Base-by-base conservation (phyloP, 2,888 invertebrate species). In the Monoplex corrugatus region DNA sequence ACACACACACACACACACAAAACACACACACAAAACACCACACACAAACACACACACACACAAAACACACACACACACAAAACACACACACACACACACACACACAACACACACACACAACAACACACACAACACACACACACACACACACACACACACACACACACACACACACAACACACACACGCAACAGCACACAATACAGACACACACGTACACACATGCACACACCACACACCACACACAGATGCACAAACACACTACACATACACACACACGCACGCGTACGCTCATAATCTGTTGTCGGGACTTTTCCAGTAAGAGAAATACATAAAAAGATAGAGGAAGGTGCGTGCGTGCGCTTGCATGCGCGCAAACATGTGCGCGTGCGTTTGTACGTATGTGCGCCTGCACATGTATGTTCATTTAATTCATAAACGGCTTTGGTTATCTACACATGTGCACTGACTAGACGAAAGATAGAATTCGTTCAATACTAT, bases 111-210 rank as follows among this genome's bases (percentile, higher is more conserved):
- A 75, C 75, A 75, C 35, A 75, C 75, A 75, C n/a, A n/a, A n/a
- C n/a, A n/a, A n/a, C 75, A 75, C 35, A 75, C 35, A 75, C 75
- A 5, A 75, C 57, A 57, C 72, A 19, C 28, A 72, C 72, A 28
- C 16, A 72, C 72, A 72, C 72, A 72, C 72, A 28, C 72, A 72
- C 72, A 28, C 72, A 28, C 72, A 28, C 28, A 28, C 72, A 28
- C 72, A 28, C 75, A 75, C 75, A 75, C 75, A 75, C 75, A 75
- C 75, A 75, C 75, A 75, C 75, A 75, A 75, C 75, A 75, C 75
- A 75, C 75, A 75, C 75, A 75, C 75, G 35, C 75, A 75, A 32
- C 3, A 5, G 19, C 35, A 35, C 75, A 38, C 75, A 35, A 75
- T 35, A 75, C 75, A 75, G 35, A 75, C 75, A 75, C 75, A 75